Evolutionary conservation across 2,113 vertebrate genomes (phyloP).

Genomic region (Sinocyclocheilus anophthalmus): DNA sequence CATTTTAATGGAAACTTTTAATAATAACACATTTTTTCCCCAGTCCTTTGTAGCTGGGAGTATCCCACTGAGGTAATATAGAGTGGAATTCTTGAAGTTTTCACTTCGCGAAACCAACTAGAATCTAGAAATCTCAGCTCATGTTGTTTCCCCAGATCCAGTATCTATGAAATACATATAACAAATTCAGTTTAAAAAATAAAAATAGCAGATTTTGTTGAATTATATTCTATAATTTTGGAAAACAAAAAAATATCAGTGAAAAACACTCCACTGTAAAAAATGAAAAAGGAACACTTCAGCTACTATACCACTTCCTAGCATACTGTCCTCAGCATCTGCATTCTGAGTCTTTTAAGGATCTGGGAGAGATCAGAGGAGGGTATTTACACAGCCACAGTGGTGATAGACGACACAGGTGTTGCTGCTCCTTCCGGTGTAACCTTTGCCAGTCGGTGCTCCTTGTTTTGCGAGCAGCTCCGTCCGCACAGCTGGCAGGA

Average conservation of each 20-base stretch:
- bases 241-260: neutral
- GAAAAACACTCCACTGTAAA: neutral
- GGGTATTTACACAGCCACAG: slow-evolving; percentile 63
- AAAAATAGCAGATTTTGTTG: neutral
- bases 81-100: neutral
- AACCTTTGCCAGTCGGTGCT: slow-evolving; percentile 75
- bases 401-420: slow-evolving; percentile 38
- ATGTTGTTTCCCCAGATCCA: neutral
- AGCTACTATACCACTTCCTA: neutral
- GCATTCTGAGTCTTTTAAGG: neutral
- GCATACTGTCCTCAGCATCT: neutral
- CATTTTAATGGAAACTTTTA: neutral
- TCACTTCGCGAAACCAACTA: neutral
- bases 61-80: neutral
- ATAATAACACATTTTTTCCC: neutral
- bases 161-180: neutral
- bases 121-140: neutral
- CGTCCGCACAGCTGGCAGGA: slow-evolving; percentile 75
- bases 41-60: neutral
- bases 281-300: neutral
- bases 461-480: slow-evolving; percentile 71
- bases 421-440: slow-evolving; percentile 67
- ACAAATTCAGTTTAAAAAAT: neutral
- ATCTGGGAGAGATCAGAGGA: neutral
- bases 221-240: slow-evolving; percentile 1